Evolutionary conservation across 2,888 invertebrate genomes (phyloP), one percentile per base, ranked within the genome.

Genomic region (Anaspis maculata): DNA sequence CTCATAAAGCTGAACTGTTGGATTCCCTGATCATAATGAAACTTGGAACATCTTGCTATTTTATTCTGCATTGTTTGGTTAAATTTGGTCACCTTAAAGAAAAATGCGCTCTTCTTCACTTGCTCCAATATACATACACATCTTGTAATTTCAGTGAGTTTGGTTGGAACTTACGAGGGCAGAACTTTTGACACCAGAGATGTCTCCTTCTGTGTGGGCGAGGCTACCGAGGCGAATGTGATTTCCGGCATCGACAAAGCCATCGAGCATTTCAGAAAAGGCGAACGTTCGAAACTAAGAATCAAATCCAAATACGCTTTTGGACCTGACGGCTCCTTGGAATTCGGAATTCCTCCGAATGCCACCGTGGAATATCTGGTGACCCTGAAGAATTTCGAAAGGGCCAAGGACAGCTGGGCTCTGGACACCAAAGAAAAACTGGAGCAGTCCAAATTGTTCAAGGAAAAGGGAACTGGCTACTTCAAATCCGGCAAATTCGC

Each of bases 381-480:
- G 1, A 83, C 81, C 36, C 61, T 98, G 39, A 80, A 78, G 21
- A 79, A 75, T 46, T 94, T 94, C 59, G 94, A 94, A 63, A 84
- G 83, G 67, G 75, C 75, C 0, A 83, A 84, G 48, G 85, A 88
- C 46, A 63, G 71, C 26, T 96, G 94, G 92, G 75, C 84, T 25
- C 72, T 96, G 70, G 81, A 85, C 39, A 70, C 73, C 1, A 63
- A 70, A 0, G 88, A 95, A 62, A 87, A 86, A 58, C 48, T 96
- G 3, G 83, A 83, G 35, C 85, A 87, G 56, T 79, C 87, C 0
- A 79, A 81, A 59, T 68, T 84, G 9, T 82, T 78, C 43, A 97
- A 97, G 66, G 84, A 86, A 41, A 92, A 88, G 57, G 97, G 95
- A 26, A 95, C 91, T 0, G 73, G 76, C 27, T 94, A 88, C 61